Base-by-base conservation (phyloP, 2,113 vertebrate genomes). In the Lota lota region DNA sequence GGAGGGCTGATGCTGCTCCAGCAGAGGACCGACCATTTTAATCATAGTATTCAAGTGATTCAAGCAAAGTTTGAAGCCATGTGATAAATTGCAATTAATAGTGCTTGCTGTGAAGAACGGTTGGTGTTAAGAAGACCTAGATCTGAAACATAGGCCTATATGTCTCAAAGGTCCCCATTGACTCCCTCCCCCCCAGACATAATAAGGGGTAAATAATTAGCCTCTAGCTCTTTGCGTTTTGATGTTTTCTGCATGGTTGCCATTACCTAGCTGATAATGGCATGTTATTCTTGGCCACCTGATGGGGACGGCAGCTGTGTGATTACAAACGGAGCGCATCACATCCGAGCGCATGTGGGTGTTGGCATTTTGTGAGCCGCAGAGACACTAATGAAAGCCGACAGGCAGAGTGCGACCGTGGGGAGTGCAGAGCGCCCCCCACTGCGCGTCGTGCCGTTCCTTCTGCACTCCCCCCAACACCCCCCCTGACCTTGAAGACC, bases 401-500 rank as follows among this genome's bases (percentile, higher is more conserved):
- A 89, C 83, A 84, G 74, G 84, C 76, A 68, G 73, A 75, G 64
- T 75, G 72, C 61, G 83, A 79, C 87, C 61, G 78, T 64, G 69
- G 83, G 78, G 83, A 83, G 76, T 70, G 79, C 75, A 61, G 74
- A 74, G 78, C 70, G 73, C 65, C 28, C 83, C 83, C 76, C 81
- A 74, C 75, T 70, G 71, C 28, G 69, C 67, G 86, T 80, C 75
- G 83, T 79, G 67, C 73, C 33, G 77, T 79, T 15, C 20, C 59
- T 22, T 4, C 59, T 16, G 1, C 21, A 1, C n/a, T 11, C 20
- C 58, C 77, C 76, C 69, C 84, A 79, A 79, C 84, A 81, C 85
- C 12, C 40, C 40, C 40, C 12, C 40, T 6, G 85, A 88, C 86
- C 88, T 90, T 78, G 79, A 85, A 76, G 83, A 90, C 85, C 87